Conservation (phyloP, 2,113 vertebrate genomes). For the Zingel zingel region DNA sequence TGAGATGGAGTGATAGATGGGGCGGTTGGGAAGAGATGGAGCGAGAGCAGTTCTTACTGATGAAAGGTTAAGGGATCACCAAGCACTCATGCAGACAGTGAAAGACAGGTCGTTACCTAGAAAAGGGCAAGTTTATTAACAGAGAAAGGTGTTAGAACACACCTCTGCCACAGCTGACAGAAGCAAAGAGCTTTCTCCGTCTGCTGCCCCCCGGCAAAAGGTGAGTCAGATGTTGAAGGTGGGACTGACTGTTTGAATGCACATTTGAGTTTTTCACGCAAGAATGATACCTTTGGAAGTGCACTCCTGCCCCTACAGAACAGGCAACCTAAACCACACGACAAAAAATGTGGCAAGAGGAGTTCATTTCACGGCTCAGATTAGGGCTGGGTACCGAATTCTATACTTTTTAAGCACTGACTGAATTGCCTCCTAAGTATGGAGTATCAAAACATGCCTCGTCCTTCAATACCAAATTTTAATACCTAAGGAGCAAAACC, state of each 20-base stretch:
- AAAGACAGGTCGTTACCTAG: slow-evolving; percentile 79
- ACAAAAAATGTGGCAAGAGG: not conserved
- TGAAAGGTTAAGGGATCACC: slow-evolving; percentile 81
- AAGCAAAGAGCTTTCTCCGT: slow-evolving; percentile 64
- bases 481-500: no score
- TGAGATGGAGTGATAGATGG: slow-evolving; percentile 68
- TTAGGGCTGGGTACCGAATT: no score
- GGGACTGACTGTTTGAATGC: slow-evolving; percentile 19
- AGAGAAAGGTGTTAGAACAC: slow-evolving; percentile 77
- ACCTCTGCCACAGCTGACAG: slow-evolving; percentile 69
- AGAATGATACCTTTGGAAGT: slow-evolving; percentile 6
- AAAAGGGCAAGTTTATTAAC: slow-evolving; percentile 84
- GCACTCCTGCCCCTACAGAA: not conserved
- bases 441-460: no score
- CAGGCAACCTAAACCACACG: not conserved
- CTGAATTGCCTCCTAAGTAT: no score
- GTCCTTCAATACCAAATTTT: no score
- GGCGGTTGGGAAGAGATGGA: slow-evolving; percentile 44
- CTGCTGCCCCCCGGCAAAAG: slow-evolving; percentile 52
- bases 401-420: no score
- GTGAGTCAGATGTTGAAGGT: slow-evolving; percentile 54
- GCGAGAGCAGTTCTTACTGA: slow-evolving; percentile 60
- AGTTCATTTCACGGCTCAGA: not conserved
- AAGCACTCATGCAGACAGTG: slow-evolving; percentile 64
- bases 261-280: slow-evolving; percentile 23